Base-by-base conservation (phyloP, 2,888 invertebrate species). In the Diabrotica balteata region DNA sequence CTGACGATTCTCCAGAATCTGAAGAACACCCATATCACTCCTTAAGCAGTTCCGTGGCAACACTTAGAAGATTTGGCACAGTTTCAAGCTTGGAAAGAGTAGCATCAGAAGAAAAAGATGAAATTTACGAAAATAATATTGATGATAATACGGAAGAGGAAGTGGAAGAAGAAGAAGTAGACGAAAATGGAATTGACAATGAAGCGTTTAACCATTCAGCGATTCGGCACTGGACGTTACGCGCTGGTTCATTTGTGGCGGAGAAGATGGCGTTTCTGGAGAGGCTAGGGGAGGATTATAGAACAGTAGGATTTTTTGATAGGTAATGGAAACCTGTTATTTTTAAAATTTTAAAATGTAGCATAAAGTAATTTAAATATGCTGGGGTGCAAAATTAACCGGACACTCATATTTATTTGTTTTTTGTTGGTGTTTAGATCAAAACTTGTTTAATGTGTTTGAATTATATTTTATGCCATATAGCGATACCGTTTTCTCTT, bases 241-340 rank as follows among this genome's bases (percentile, higher is more conserved):
- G 91, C 69, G 93, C 94, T 7, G 93, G 94, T 1, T 91, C 90
- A 47, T 94, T 90, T 80, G 93, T 94, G 7, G 92, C 91, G 6
- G 93, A 93, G 76, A 94, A 94, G 81, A 93, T 94, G 88, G 87
- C 90, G 4, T 86, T 91, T 68, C 86, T 91, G 72, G 91, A 91
- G 78, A 88, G 88, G 72, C 85, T 90, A 2, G 85, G 90, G 10
- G 87, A 87, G 73, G 87, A 87, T 69, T 83, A 83, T 55, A 77
- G 80, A 66, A 75, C 73, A 44, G 80, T 75, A 44, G 82, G 81
- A 42, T 84, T 86, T 75, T 82, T 86, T 68, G 86, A 86, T 68
- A 83, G 85, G 86, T 86, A 75, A 1, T 32, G 32, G 17, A 17
- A 17, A 17, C 17, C 17, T 17, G 17, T 17, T 17, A 17, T 17